phyloP scores from a whole-genome alignment of 2,113 vertebrate genomes.

The Urocitellus parryii region DNA sequence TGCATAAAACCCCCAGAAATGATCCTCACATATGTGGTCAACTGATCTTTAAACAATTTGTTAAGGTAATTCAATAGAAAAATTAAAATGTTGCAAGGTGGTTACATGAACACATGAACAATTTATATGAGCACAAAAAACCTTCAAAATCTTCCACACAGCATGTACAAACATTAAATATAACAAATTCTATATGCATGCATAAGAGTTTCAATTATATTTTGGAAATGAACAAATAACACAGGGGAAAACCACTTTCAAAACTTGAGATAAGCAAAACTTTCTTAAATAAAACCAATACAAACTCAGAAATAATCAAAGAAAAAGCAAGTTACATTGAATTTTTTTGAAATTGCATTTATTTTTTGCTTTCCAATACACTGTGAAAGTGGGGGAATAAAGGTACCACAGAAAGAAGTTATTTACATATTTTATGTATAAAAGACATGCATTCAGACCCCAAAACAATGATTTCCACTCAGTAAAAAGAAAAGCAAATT shows the following conservation, averaged over 20 bases:
- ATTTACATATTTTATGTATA: neutral
- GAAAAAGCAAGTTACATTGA: neutral
- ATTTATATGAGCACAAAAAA: neutral
- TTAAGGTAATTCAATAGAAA: neutral
- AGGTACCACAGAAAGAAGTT: neutral
- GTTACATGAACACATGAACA: neutral
- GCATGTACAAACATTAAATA: neutral
- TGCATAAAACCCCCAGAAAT: neutral
- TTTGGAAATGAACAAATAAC: neutral
- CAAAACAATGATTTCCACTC: neutral
- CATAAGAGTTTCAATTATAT: neutral
- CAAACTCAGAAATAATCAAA: neutral
- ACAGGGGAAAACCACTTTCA: neutral
- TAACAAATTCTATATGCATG: neutral
- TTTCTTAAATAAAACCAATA: neutral
- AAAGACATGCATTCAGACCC: neutral
- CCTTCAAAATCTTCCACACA: neutral
- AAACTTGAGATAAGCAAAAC: neutral
- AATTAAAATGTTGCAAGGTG: neutral
- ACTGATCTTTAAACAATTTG: neutral
- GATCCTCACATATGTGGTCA: neutral
- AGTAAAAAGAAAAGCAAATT: neutral
- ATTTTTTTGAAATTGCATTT: neutral
- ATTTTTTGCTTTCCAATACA: neutral
- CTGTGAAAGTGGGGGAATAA: neutral